These are phyloP conservation scores for Vultur gryphus DNA, from an alignment of 2,797 vertebrate species.

Conservation along the genomic window DNA sequence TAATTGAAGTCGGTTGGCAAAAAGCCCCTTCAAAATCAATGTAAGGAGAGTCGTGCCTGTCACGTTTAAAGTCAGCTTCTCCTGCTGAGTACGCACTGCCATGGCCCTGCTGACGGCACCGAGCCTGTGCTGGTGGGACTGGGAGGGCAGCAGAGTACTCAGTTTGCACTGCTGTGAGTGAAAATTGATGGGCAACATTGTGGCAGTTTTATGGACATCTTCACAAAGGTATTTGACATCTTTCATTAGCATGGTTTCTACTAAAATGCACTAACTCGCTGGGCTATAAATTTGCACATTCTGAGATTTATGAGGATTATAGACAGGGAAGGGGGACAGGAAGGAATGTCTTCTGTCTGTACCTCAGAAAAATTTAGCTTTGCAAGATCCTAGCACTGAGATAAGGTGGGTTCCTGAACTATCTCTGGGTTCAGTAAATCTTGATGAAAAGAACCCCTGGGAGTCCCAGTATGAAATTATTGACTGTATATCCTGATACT, in stretches of 20 bases:
- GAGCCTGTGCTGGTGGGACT: neutral
- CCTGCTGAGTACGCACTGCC: neutral
- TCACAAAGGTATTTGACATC: constrained; percentile 25
- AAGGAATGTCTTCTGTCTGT: neutral
- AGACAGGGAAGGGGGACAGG: neutral
- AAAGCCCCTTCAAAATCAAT: neutral
- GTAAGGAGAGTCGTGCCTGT: neutral
- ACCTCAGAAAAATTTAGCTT: neutral
- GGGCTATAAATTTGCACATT: neutral
- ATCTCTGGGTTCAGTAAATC: neutral
- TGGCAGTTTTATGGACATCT: constrained; percentile 7
- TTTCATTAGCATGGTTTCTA: constrained; percentile 2
- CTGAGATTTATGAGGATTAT: neutral
- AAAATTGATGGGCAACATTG: neutral
- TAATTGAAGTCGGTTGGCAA: neutral
- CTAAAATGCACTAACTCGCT: neutral
- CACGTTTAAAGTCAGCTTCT: neutral
- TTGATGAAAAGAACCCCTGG: neutral
- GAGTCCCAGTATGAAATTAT: neutral
- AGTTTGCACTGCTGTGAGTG: neutral
- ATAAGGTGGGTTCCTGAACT: neutral
- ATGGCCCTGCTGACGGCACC: neutral
- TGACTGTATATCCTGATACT: neutral
- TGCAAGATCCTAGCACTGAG: neutral
- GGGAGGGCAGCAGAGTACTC: neutral